phyloP scores from a whole-genome alignment of 2,888 invertebrate species.

The Oxyteleia sp. region DNA sequence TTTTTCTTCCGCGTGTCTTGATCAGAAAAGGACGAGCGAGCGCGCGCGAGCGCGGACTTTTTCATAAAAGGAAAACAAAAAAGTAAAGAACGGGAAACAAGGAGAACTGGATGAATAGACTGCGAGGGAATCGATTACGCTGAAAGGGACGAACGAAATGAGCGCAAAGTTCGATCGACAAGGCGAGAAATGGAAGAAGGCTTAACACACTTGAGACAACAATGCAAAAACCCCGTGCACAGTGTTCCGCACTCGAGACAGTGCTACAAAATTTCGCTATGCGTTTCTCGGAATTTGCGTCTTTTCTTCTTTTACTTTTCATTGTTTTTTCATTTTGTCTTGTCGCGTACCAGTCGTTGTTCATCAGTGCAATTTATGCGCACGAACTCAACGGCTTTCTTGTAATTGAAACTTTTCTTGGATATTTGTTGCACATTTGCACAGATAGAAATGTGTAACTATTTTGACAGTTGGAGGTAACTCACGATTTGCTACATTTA shows the following conservation, averaged over 20 bases:
- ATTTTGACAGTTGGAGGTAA: too few relatives aligned
- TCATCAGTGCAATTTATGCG: background rate
- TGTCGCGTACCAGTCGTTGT: background rate
- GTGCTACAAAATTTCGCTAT: background rate
- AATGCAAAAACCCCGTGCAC: slow-evolving; percentile 29
- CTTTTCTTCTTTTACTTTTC: background rate
- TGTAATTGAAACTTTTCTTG: slow-evolving; percentile 1
- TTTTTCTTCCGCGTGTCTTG: slow-evolving; percentile 63
- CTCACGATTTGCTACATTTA: too few relatives aligned
- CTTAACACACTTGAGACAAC: slow-evolving; percentile 59
- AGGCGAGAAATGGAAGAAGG: slow-evolving; percentile 61
- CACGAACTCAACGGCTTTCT: background rate
- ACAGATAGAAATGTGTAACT: too few relatives aligned
- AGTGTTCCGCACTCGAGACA: slow-evolving; percentile 11
- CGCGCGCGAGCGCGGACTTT: slow-evolving; percentile 38
- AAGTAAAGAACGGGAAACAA: slow-evolving; percentile 39
- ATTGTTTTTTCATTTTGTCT: background rate
- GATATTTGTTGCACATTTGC: background rate
- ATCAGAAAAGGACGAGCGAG: slow-evolving; percentile 60
- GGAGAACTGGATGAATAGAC: slow-evolving; percentile 53
- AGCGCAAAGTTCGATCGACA: slow-evolving; percentile 56
- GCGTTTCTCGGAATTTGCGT: background rate
- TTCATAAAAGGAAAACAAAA: slow-evolving; percentile 62
- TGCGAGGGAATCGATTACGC: slow-evolving; percentile 60
- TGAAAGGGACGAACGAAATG: slow-evolving; percentile 43